Base-by-base conservation (phyloP, 2,888 invertebrate genomes). In the Phaedon cochleariae region DNA sequence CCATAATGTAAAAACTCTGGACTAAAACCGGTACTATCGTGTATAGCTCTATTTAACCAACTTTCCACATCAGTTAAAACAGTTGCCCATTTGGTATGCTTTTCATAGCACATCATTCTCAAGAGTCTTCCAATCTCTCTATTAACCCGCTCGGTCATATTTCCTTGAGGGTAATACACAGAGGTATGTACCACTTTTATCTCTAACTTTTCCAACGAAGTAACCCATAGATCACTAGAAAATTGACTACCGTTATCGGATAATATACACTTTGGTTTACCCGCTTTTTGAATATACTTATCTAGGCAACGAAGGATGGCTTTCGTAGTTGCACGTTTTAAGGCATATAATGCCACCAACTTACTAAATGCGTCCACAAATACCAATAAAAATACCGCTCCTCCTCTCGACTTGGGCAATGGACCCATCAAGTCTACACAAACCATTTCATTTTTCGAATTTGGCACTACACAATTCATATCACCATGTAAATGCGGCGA, bases 371-470 rank as follows among this genome's bases (percentile, higher is more conserved):
- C 62, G 34, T 66, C 66, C 1, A 66, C 26, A 1, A 15, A 2
- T 4, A 58, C 66, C 0, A 66, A 20, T n/a, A n/a, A n/a, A n/a
- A n/a, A n/a, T n/a, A 48, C 53, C 2, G 29, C 46, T 1, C 58
- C 65, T n/a, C 20, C 51, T 22, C 59, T n/a, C 6, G 53, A 51
- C 1, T n/a, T 15, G 5, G 65, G 62, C 31, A 65, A 46, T 20
- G 65, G 65, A 3, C 65, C 65, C 48, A 65, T 62, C 12, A 65
- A 53, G 46, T 62, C 65, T 10, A 55, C 1, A 17, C 55, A 55
- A 21, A 57, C 29, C 12, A 61, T 18, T 20, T 61, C 52, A 53
- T 58, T 58, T 10, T 31, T 20, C 18, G 9, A 12, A 6, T 46
- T 3, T 2, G 61, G 49, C 21, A 65, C 21, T 2, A 65, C 34